A percentile compares a stretch with the other conserved stretches of the same genome.
Evolutionary conservation across 2,888 invertebrate species (phyloP).

Genomic region (Metopia argyrocephala): DNA sequence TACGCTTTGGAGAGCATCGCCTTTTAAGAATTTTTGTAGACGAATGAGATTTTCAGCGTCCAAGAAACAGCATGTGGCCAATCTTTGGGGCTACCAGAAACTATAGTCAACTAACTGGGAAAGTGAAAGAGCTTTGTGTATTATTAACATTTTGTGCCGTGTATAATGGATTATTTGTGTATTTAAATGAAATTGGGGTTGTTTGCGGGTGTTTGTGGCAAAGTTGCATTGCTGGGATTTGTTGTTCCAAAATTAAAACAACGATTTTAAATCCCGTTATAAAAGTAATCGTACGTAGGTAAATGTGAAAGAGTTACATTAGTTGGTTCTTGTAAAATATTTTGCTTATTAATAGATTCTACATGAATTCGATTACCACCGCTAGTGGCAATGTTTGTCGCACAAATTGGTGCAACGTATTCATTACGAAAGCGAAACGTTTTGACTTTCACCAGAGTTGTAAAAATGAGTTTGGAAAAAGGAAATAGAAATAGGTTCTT

Average conservation of each 20-base stretch:
- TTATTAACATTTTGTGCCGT: constrained; percentile 1
- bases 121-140: constrained; percentile 1
- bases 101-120: constrained; percentile 23
- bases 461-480: not conserved
- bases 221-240: not conserved
- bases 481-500: not conserved
- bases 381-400: not conserved
- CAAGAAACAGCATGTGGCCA: constrained; percentile 16
- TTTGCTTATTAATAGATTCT: not conserved
- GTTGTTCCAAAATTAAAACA: constrained; percentile 7
- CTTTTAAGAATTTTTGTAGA: constrained; percentile 24
- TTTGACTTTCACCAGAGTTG: not conserved
- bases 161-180: not conserved
- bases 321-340: not conserved
- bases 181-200: not conserved
- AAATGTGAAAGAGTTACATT: constrained; percentile 1
- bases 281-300: not conserved
- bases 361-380: not conserved
- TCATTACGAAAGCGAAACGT: too few species aligned
- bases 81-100: constrained; percentile 27
- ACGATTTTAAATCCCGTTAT: not conserved
- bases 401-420: constrained; percentile 4
- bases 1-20: constrained; percentile 14
- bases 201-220: not conserved
- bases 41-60: constrained; percentile 35